Conservation (phyloP, 2,888 invertebrate species). For the Spodoptera littoralis region DNA sequence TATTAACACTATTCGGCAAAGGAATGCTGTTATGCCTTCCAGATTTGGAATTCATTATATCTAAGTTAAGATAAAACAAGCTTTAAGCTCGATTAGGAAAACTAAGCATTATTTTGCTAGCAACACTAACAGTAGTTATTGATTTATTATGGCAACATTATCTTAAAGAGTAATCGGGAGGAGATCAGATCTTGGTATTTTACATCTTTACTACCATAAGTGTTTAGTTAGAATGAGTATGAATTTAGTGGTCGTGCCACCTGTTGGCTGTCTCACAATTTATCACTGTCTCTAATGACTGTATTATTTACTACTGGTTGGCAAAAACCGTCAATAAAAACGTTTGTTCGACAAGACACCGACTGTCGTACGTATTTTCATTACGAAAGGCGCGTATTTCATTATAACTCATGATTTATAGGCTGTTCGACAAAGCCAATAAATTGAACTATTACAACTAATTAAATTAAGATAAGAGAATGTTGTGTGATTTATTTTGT, state of each 20-base stretch:
- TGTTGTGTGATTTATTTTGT: slow-evolving; percentile 35
- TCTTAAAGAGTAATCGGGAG: slow-evolving; percentile 47
- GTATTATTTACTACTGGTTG: slow-evolving; percentile 29
- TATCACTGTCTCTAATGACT: slow-evolving; percentile 43
- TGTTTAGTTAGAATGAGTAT: slow-evolving; percentile 15
- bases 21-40: slow-evolving; percentile 79
- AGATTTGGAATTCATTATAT: slow-evolving; percentile 85
- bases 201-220: slow-evolving; percentile 31
- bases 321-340: slow-evolving; percentile 30
- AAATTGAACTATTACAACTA: slow-evolving; percentile 50
- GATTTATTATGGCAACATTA: slow-evolving; percentile 55
- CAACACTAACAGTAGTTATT: slow-evolving; percentile 56
- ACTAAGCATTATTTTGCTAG: slow-evolving; percentile 60
- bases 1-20: slow-evolving; percentile 67
- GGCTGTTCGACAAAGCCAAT: slow-evolving; percentile 28
- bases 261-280: slow-evolving; percentile 23
- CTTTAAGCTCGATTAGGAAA: slow-evolving; percentile 69
- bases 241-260: slow-evolving; percentile 14
- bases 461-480: slow-evolving; percentile 52
- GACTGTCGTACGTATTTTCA: slow-evolving; percentile 14
- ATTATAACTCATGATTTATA: slow-evolving; percentile 35
- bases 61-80: slow-evolving; percentile 75
- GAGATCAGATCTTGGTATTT: slow-evolving; percentile 38
- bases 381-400: slow-evolving; percentile 29
- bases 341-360: slow-evolving; percentile 15